phyloP scores from a whole-genome alignment of 2,888 invertebrate genomes.

The Clunio marinus region DNA sequence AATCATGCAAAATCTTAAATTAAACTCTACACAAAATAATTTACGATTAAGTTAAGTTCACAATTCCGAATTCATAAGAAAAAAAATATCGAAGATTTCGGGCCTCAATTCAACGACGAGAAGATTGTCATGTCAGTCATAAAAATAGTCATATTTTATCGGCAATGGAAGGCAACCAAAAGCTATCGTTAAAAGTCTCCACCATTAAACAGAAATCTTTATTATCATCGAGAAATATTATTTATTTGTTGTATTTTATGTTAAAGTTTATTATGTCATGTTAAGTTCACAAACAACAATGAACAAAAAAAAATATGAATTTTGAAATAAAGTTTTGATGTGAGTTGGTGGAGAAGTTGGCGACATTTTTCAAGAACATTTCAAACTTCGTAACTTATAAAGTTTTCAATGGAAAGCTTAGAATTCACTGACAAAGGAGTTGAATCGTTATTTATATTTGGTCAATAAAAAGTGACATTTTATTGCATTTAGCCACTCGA shows the following conservation, averaged over 20 bases:
- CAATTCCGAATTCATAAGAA: constrained; percentile 10
- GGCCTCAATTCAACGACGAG: not conserved
- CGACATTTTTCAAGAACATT: too few species aligned
- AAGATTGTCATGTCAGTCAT: not conserved
- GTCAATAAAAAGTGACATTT: constrained; percentile 30
- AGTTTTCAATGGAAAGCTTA: too few species aligned
- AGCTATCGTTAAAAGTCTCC: not conserved
- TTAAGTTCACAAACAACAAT: not conserved
- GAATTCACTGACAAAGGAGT: too few species aligned
- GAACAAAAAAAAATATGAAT: too few species aligned
- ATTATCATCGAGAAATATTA: constrained; percentile 8
- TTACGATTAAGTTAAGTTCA: constrained; percentile 2
- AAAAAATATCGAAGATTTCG: not conserved
- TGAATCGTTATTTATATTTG: constrained; percentile 26
- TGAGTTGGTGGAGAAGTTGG: too few species aligned
- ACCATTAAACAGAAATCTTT: constrained; percentile 22
- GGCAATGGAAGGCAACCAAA: not conserved
- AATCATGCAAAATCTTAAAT: constrained; percentile 15
- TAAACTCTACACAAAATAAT: not conserved
- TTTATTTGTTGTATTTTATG: not conserved
- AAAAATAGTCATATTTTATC: constrained; percentile 19
- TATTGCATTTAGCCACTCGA: constrained; percentile 33
- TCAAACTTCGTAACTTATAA: too few species aligned
- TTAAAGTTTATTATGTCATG: not conserved
- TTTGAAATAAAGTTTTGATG: too few species aligned